Evolutionary conservation across 1,140 invertebrate genomes (phyloP).

Genomic region (Temnothorax curvispinosus): DNA sequence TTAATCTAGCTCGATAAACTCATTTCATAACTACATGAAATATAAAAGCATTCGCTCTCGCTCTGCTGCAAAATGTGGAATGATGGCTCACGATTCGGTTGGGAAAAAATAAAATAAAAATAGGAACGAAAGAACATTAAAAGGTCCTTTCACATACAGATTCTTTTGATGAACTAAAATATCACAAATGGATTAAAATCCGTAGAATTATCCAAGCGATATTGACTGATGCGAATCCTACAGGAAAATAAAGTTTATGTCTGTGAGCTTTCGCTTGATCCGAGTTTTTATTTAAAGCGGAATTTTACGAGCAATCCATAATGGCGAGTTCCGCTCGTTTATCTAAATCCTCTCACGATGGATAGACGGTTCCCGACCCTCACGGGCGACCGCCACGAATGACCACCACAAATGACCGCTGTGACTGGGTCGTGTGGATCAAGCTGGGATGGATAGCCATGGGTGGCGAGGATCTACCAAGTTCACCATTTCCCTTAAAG

Average conservation of each 20-base stretch:
- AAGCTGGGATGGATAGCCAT: slow-evolving; percentile 51
- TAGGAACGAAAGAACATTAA: slow-evolving; percentile 28
- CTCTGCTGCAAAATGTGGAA: slow-evolving; percentile 23
- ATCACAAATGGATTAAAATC: slow-evolving; percentile 48
- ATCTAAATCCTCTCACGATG: slow-evolving; percentile 56
- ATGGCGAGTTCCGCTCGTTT: slow-evolving; percentile 50
- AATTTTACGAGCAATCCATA: slow-evolving; percentile 56
- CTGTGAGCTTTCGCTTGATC: not conserved
- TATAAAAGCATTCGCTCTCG: slow-evolving; percentile 31
- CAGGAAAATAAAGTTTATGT: slow-evolving; percentile 8
- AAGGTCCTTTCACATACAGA: slow-evolving; percentile 30
- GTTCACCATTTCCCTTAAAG: slow-evolving; percentile 61
- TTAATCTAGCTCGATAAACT: slow-evolving; percentile 53
- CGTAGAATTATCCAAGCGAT: slow-evolving; percentile 43
- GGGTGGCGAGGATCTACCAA: slow-evolving; percentile 56
- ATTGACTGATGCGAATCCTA: slow-evolving; percentile 39
- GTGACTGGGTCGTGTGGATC: slow-evolving; percentile 61
- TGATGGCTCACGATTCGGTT: slow-evolving; percentile 11
- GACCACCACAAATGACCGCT: slow-evolving; percentile 64
- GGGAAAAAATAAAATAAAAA: slow-evolving; percentile 22
- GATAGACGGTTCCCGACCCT: slow-evolving; percentile 41
- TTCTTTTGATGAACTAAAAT: slow-evolving; percentile 28
- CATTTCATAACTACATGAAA: slow-evolving; percentile 24
- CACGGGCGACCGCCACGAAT: slow-evolving; percentile 39
- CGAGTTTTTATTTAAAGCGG: slow-evolving; percentile 53